A percentile compares a stretch with the other conserved stretches of the same genome.
Evolutionary conservation across 1,140 invertebrate species (phyloP).

Genomic region (Drosophila hydei): DNA sequence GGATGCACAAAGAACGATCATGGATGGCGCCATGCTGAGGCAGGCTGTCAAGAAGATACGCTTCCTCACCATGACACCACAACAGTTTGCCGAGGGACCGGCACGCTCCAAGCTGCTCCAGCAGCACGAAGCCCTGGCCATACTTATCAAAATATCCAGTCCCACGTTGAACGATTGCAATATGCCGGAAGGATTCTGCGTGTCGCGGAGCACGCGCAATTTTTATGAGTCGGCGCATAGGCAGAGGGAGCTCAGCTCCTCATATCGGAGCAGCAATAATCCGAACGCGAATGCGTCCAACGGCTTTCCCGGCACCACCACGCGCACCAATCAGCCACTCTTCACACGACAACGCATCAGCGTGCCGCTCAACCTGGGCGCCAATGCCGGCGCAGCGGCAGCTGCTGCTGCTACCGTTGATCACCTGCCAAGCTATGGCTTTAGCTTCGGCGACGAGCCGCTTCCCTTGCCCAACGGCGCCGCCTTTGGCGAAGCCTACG

Average conservation of each 20-base stretch:
- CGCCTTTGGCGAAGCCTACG: constrained; percentile 48
- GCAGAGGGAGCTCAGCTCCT: constrained; percentile 60
- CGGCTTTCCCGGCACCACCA: constrained; percentile 10
- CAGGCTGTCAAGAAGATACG: constrained; percentile 88
- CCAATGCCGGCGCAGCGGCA: not conserved
- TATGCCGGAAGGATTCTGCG: constrained; percentile 89
- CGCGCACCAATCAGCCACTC: constrained; percentile 26
- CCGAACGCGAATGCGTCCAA: constrained; percentile 5
- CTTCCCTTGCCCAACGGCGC: not conserved
- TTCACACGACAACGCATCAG: constrained; percentile 34
- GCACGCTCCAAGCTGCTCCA: constrained; percentile 89
- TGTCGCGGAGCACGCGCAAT: constrained; percentile 80
- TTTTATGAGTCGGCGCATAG: constrained; percentile 68
- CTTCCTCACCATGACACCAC: constrained; percentile 90
- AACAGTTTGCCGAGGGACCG: constrained; percentile 92
- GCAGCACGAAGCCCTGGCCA: constrained; percentile 90
- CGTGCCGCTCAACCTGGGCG: constrained; percentile 26
- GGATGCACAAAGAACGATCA: constrained; percentile 72
- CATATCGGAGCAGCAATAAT: constrained; percentile 40
- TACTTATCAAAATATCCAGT: constrained; percentile 92
- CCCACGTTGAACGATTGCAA: constrained; percentile 85
- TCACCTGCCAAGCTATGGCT: constrained; percentile 21
- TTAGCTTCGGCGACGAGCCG: constrained; percentile 36
- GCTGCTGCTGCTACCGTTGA: constrained; percentile 10
- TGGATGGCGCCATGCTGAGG: constrained; percentile 66